phyloP scores from a whole-genome alignment of 2,888 invertebrate species.

The Rhaphigaster nebulosa region DNA sequence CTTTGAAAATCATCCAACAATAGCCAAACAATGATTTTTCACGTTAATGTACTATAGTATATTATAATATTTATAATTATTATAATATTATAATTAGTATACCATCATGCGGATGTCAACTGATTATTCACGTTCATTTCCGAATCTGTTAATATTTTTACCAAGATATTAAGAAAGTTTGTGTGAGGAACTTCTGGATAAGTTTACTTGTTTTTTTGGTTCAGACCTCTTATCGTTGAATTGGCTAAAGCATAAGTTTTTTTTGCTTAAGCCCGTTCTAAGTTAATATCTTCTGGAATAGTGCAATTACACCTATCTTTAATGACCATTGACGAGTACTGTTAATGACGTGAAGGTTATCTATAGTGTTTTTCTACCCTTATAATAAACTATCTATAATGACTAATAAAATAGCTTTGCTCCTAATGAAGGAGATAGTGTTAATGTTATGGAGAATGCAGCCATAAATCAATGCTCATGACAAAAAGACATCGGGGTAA shows the following conservation, averaged over 20 bases:
- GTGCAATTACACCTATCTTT: background rate
- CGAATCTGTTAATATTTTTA: too few species aligned
- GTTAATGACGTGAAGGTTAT: background rate
- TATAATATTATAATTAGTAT: too few species aligned
- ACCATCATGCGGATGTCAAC: too few species aligned
- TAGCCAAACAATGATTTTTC: too few species aligned
- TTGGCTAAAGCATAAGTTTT: background rate
- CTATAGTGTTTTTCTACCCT: background rate
- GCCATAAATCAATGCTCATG: background rate
- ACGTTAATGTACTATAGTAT: too few species aligned
- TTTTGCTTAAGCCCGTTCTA: background rate
- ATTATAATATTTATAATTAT: too few species aligned
- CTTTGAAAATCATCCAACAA: too few species aligned
- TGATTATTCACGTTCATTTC: too few species aligned
- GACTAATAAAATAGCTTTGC: background rate
- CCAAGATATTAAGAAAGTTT: too few species aligned
- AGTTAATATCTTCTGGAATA: background rate
- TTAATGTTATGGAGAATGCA: background rate
- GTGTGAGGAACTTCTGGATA: too few species aligned
- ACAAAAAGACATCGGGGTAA: background rate
- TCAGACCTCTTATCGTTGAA: too few species aligned
- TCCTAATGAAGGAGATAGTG: background rate
- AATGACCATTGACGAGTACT: background rate
- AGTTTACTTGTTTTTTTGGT: too few species aligned
- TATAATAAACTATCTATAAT: background rate